Conservation (phyloP, 2,113 vertebrate genomes). For the Hystrix brachyura region DNA sequence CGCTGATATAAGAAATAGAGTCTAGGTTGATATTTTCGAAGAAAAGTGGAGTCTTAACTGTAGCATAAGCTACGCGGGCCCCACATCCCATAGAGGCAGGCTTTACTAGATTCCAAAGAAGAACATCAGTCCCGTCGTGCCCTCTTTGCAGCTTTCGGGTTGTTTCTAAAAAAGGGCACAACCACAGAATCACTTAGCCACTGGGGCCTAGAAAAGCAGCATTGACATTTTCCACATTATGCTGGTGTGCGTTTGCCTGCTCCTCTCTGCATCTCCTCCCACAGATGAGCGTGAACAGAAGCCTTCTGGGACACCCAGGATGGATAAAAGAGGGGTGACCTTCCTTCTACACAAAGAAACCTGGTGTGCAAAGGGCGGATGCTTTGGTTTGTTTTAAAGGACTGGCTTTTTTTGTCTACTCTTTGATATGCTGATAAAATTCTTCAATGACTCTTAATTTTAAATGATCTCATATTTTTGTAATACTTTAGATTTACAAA, state of each 20-base stretch:
- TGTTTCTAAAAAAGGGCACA: not conserved
- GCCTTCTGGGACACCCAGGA: not conserved
- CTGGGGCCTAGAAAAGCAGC: not conserved
- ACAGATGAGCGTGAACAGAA: not conserved
- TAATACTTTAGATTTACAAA: slow-evolving; percentile 47
- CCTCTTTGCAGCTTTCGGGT: not conserved
- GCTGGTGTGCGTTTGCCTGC: not conserved
- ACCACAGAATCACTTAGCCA: not conserved
- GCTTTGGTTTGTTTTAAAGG: not conserved
- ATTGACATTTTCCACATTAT: not conserved
- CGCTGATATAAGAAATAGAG: not conserved
- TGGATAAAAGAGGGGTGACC: not conserved
- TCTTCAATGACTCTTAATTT: slow-evolving; percentile 17
- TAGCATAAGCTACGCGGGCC: no score
- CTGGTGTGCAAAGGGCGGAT: not conserved
- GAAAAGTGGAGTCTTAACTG: not conserved
- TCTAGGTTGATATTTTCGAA: not conserved
- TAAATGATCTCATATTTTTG: not conserved
- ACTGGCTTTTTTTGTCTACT: not conserved
- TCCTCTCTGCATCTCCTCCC: not conserved
- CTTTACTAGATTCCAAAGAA: not conserved
- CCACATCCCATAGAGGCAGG: not conserved
- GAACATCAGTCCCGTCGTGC: not conserved
- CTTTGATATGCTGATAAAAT: not conserved
- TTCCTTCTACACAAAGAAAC: not conserved